phyloP scores from a whole-genome alignment of 1,140 invertebrate species.

The Ceratoteleas bidentatus region DNA sequence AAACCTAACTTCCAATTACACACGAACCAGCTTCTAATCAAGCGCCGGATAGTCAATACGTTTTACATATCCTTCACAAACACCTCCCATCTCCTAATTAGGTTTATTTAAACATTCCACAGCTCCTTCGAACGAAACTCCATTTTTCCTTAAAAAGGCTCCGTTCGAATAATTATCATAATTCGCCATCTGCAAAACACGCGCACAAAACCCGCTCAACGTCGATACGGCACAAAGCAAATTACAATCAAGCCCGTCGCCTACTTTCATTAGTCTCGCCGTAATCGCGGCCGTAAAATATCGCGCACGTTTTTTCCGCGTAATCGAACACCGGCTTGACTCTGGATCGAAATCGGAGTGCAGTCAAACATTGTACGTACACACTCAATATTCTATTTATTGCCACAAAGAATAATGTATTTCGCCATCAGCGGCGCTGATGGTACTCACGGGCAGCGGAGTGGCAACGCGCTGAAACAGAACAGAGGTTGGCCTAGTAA shows the following conservation, averaged over 20 bases:
- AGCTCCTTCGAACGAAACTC: no score
- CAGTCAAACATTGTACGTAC: conserved; percentile 34
- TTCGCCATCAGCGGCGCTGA: conserved; percentile 31
- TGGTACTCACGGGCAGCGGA: conserved; percentile 50
- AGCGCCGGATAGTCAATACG: no score
- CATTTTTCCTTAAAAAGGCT: no score
- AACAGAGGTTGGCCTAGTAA: conserved; percentile 66
- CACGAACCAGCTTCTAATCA: no score
- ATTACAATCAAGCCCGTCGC: not conserved
- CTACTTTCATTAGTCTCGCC: not conserved
- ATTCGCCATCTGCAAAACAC: no score
- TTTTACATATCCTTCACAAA: no score
- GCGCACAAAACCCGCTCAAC: no score
- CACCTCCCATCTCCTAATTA: no score
- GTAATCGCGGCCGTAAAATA: not conserved
- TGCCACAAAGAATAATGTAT: conserved; percentile 43
- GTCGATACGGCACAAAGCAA: not conserved
- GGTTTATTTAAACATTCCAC: no score
- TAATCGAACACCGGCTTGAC: conserved; percentile 3
- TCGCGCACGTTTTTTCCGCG: not conserved
- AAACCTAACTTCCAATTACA: no score
- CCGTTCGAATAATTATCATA: no score
- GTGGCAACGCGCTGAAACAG: conserved; percentile 61
- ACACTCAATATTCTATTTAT: conserved; percentile 54
- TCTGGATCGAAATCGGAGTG: conserved; percentile 25